Conservation (phyloP, 2,888 invertebrate species). For the Dichetophora obliterata region DNA sequence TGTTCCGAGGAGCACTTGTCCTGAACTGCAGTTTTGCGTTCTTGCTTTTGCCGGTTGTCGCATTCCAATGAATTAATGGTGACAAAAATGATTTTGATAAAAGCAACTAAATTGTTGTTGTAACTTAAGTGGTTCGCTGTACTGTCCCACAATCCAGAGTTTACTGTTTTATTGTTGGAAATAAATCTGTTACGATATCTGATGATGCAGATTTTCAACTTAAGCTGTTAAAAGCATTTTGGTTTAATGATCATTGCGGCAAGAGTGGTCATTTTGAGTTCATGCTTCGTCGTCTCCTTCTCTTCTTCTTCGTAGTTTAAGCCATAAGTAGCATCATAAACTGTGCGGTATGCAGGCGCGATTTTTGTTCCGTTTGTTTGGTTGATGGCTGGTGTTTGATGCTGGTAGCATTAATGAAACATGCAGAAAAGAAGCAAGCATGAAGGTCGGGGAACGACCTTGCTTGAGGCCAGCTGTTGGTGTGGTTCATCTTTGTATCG, state of each 20-base stretch:
- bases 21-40: background rate
- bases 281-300: background rate
- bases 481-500: slow-evolving; percentile 26
- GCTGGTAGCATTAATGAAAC: background rate
- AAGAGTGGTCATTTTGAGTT: slow-evolving; percentile 13
- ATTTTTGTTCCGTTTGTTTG: slow-evolving; percentile 1
- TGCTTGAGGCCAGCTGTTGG: slow-evolving; percentile 59
- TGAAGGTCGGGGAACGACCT: slow-evolving; percentile 66
- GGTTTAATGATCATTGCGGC: background rate
- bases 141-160: background rate
- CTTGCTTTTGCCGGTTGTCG: background rate
- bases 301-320: background rate
- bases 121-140: background rate
- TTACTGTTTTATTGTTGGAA: background rate
- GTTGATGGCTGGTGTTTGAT: slow-evolving; percentile 11
- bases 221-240: slow-evolving; percentile 24
- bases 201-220: background rate
- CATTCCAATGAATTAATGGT: slow-evolving; percentile 23
- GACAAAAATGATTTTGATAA: slow-evolving; percentile 19
- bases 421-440: slow-evolving; percentile 35
- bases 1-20: background rate
- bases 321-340: background rate
- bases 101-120: background rate
- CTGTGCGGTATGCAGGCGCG: background rate
- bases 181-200: background rate